Evolutionary conservation across 2,888 invertebrate genomes (phyloP).

Genomic region (Eumacrocentrus americanus): DNA sequence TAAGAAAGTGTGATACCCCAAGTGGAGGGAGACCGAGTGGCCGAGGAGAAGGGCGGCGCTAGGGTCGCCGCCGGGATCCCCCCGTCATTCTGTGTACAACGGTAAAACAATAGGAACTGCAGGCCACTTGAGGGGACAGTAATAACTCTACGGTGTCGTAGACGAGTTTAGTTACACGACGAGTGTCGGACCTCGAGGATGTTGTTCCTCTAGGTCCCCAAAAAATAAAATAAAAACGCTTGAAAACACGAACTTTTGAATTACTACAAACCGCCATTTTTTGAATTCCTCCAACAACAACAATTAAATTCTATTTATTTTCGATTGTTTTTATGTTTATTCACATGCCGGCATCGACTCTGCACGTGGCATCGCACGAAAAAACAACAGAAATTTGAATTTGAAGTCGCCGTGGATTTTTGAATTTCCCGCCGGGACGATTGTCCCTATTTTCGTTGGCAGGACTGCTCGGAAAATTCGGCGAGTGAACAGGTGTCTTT

Average conservation of each 20-base stretch:
- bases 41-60: constrained; percentile 41
- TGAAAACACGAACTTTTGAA: background rate
- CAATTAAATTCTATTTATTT: background rate
- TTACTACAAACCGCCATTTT: background rate
- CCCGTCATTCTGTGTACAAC: constrained; percentile 46
- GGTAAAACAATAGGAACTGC: constrained; percentile 59
- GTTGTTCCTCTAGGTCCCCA: background rate
- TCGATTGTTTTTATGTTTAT: background rate
- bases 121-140: constrained; percentile 48
- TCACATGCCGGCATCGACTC: background rate
- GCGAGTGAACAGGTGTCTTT: constrained; percentile 79
- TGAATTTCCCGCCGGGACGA: constrained; percentile 16
- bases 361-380: background rate
- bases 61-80: constrained; percentile 45
- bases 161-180: constrained; percentile 43
- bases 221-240: too few relatives aligned
- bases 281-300: background rate
- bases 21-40: background rate
- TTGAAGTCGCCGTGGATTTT: background rate
- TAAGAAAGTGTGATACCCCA: too few relatives aligned
- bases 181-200: constrained; percentile 31
- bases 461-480: constrained; percentile 72
- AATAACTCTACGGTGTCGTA: constrained; percentile 49
- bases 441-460: constrained; percentile 58
- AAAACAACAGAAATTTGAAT: background rate